Evolutionary conservation across 2,113 vertebrate genomes (phyloP).

Genomic region (Notothenia rossii): DNA sequence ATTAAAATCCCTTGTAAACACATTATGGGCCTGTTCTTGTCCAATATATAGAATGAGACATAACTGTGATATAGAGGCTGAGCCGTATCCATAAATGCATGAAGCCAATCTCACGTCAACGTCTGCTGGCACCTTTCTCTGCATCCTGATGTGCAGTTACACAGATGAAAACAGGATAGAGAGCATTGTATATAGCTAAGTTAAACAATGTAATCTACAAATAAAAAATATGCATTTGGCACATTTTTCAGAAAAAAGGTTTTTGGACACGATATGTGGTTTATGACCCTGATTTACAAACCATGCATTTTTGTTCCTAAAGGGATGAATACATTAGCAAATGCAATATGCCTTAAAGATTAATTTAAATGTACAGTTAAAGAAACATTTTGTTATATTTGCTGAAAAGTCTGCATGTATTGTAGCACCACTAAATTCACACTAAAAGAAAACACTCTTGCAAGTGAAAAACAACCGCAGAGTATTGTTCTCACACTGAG

Average conservation of each 20-base stretch:
- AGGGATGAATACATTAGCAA: not conserved
- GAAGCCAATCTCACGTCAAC: conserved; percentile 62
- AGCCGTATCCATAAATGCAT: conserved; percentile 68
- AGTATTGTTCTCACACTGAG: too few species aligned
- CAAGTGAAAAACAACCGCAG: not conserved
- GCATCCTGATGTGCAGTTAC: conserved; percentile 54
- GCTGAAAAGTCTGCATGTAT: not conserved
- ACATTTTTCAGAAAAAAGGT: not conserved
- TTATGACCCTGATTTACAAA: not conserved
- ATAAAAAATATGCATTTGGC: not conserved
- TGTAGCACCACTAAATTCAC: not conserved
- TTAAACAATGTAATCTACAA: conserved; percentile 3
- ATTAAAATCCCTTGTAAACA: conserved; percentile 68
- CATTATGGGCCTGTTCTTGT: conserved; percentile 61
- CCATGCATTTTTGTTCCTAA: conserved; percentile 8
- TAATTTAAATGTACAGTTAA: not conserved
- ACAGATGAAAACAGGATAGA: conserved; percentile 2
- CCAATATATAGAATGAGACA: conserved; percentile 54
- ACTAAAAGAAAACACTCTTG: not conserved
- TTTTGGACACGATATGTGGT: not conserved
- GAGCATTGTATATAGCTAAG: not conserved
- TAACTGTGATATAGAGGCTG: conserved; percentile 46
- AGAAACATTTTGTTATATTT: not conserved
- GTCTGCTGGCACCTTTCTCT: conserved; percentile 49
- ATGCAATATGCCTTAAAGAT: not conserved